Base-by-base conservation (phyloP, 2,888 invertebrate genomes). In the Acanthosepion pharaonis region DNA sequence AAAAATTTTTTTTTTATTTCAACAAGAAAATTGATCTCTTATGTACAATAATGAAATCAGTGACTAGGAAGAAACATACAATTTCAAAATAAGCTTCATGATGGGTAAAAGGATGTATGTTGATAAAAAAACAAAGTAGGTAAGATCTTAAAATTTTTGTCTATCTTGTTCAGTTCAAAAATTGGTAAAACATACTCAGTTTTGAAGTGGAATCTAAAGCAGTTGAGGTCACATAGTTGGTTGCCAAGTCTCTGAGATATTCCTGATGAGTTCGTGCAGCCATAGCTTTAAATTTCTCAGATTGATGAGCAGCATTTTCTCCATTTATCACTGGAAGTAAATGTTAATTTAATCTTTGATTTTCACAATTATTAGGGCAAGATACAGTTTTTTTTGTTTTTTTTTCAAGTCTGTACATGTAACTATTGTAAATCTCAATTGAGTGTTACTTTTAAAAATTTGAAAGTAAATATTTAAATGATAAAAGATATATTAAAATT, bases 201-300 rank as follows among this genome's bases (percentile, higher is more conserved):
- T 97, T 97, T 59, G 97, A 97, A 23, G 97, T 96, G 18, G 97
- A 96, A 92, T 97, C 99, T 33, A 99, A 98, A 5, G 98, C 98
- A 9, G 98, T 98, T 94, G 98, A 98, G 28, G 98, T 98, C 9
- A 98, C 98, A 97, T 98, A 98, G 97, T 99, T 99, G 95, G 98
- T 98, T 55, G 99, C 98, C 96, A 99, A 98, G 97, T 99, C 99
- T 97, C 99, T 99, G 96, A 99, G 98, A 97, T 99, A 99, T 98
- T 99, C 99, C 97, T 99, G 99, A 96, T 99, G 98, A 92, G 99
- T 99, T 96, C 99, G 98, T 23, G 99, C 99, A 25, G 99, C 99
- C 99, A 99, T 99, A 94, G 99, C 99, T 94, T 99, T 98, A 97
- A 99, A 99, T 98, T 99, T 99, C 97, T 99, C 99, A 93, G 99